Evolutionary conservation across 1,140 invertebrate species (phyloP).

Genomic region (Pseudobourletiella spinata): DNA sequence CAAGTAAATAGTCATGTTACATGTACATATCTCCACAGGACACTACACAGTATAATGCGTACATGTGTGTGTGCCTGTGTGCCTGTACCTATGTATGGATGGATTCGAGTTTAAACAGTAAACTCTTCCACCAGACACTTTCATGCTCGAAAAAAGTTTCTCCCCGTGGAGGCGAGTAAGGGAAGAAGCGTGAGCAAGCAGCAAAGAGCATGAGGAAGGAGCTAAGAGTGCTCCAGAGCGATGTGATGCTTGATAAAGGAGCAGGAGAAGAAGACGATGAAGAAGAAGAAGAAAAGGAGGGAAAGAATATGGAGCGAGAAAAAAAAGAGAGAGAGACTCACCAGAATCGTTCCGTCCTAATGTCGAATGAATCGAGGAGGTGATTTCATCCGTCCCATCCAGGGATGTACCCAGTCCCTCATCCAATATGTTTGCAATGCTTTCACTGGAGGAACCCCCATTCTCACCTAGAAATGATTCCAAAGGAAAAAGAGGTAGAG

Average conservation of each 20-base stretch:
- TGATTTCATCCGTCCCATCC: conserved; percentile 35
- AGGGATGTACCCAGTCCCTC: conserved; percentile 35
- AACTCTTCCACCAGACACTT: no score
- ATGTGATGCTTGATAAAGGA: neutral
- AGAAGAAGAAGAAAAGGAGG: neutral
- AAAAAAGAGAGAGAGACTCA: conserved; percentile 7
- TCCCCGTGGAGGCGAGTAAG: no score
- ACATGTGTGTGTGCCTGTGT: no score
- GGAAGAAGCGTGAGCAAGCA: no score
- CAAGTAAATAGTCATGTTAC: no score
- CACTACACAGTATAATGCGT: no score
- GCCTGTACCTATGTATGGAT: no score
- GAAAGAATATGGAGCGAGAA: neutral
- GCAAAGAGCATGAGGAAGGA: no score
- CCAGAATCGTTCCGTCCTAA: conserved; percentile 34
- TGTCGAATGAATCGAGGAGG: conserved; percentile 30
- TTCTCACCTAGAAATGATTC: conserved; percentile 26
- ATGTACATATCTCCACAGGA: no score
- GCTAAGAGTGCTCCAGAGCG: no score
- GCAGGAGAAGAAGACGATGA: neutral
- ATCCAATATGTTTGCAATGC: conserved; percentile 31
- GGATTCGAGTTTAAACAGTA: no score
- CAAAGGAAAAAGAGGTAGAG: neutral
- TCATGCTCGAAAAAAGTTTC: no score
- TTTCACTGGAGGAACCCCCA: conserved; percentile 28